Evolutionary conservation across 1,140 invertebrate genomes (phyloP).

Genomic region (Lordiphosa clarofinis): DNA sequence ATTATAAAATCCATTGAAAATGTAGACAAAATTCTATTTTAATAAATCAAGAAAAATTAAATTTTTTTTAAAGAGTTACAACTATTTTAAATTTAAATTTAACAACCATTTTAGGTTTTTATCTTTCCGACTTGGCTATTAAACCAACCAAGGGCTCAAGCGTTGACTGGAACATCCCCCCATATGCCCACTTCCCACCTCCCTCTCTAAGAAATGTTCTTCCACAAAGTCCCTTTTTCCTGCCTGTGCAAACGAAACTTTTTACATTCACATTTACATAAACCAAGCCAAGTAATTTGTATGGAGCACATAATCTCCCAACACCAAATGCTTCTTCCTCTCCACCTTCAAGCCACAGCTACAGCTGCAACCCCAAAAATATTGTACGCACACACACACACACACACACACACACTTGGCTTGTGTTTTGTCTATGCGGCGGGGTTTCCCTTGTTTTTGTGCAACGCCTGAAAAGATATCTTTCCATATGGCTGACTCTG

Average conservation of each 20-base stretch:
- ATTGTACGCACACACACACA: conserved; percentile 28
- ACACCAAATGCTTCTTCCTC: conserved; percentile 8
- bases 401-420: conserved; percentile 34
- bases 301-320: conserved; percentile 2
- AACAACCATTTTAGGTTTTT: no score
- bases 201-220: no score
- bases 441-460: conserved; percentile 41
- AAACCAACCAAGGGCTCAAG: no score
- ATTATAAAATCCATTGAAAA: no score
- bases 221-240: background rate
- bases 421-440: conserved; percentile 32
- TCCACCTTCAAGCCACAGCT: background rate
- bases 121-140: no score
- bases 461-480: conserved; percentile 62
- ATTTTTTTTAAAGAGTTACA: no score
- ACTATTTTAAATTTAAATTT: no score
- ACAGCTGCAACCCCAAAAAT: conserved; percentile 37
- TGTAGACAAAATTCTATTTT: no score
- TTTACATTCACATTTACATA: conserved; percentile 37
- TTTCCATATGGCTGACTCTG: conserved; percentile 72
- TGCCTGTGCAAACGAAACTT: conserved; percentile 26
- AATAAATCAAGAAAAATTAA: no score
- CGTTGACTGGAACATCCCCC: no score
- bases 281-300: conserved; percentile 39
- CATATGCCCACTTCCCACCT: no score